phyloP scores from a whole-genome alignment of 2,888 invertebrate genomes.

The Ophion slaviceki region DNA sequence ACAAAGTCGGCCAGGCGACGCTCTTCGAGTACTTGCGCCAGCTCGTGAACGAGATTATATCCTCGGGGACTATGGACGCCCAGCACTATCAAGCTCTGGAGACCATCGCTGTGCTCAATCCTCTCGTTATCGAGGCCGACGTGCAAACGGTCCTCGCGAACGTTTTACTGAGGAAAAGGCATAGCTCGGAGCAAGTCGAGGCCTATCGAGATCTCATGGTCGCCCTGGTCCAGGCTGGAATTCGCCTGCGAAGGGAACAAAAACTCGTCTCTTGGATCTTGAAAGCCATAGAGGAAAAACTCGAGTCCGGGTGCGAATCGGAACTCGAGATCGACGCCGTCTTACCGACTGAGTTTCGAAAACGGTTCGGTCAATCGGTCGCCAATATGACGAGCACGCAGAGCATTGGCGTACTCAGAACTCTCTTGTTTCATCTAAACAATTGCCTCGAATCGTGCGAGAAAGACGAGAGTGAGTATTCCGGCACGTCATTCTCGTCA shows the following conservation, averaged over 20 bases:
- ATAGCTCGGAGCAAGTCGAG: slow-evolving; percentile 59
- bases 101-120: slow-evolving; percentile 76
- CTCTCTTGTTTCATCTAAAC: slow-evolving; percentile 76
- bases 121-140: slow-evolving; percentile 76
- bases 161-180: slow-evolving; percentile 69
- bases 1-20: slow-evolving; percentile 71
- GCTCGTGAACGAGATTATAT: slow-evolving; percentile 72
- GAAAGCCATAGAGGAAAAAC: slow-evolving; percentile 70
- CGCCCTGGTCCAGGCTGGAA: slow-evolving; percentile 73
- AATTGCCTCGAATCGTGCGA: slow-evolving; percentile 65
- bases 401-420: slow-evolving; percentile 72
- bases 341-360: slow-evolving; percentile 71
- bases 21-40: slow-evolving; percentile 73
- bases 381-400: slow-evolving; percentile 73
- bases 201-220: slow-evolving; percentile 71
- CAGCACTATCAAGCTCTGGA: slow-evolving; percentile 72
- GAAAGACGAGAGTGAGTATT: slow-evolving; percentile 43
- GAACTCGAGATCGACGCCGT: slow-evolving; percentile 39
- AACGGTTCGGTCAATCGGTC: slow-evolving; percentile 68
- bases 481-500: neutral
- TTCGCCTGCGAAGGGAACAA: slow-evolving; percentile 76
- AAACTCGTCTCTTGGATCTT: slow-evolving; percentile 77
- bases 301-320: slow-evolving; percentile 31
- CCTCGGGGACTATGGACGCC: slow-evolving; percentile 56
- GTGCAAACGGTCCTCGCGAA: slow-evolving; percentile 72